These are phyloP conservation scores for Otis tarda DNA, from an alignment of 2,113 vertebrate species.

Conservation along the genomic window DNA sequence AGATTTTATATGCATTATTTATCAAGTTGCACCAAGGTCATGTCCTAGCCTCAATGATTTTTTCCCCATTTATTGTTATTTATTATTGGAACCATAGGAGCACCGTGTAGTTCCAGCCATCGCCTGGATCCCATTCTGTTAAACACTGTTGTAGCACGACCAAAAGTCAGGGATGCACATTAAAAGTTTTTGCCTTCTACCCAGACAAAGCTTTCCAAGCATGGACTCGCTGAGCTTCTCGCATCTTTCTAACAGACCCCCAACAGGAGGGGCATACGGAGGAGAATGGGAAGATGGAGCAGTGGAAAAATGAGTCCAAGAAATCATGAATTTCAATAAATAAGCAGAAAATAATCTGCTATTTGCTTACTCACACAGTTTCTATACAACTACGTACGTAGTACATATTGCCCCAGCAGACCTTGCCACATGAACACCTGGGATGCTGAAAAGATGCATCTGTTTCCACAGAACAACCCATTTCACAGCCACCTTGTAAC, in stretches of 20 bases:
- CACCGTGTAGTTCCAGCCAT: neutral
- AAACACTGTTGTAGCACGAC: neutral
- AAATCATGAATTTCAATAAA: neutral
- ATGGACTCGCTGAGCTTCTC: neutral
- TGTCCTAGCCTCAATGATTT: neutral
- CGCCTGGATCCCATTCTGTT: neutral
- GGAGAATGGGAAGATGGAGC: neutral
- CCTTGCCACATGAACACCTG: fast-evolving
- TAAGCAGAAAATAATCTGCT: neutral
- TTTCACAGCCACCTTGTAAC: neutral
- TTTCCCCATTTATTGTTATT: neutral
- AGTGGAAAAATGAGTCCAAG: neutral
- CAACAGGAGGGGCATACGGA: neutral
- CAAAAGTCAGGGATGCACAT: neutral
- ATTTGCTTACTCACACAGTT: neutral
- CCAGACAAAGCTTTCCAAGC: neutral
- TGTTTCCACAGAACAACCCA: neutral
- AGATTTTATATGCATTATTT: constrained; percentile 35
- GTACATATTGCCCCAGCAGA: neutral
- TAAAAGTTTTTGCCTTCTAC: too few relatives aligned
- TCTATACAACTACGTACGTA: neutral
- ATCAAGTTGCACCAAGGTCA: constrained; percentile 28
- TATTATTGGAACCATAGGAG: neutral
- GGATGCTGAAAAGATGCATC: neutral
- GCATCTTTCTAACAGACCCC: neutral